Evolutionary conservation across 2,113 vertebrate species (phyloP).

Genomic region (Muntiacus reevesi): DNA sequence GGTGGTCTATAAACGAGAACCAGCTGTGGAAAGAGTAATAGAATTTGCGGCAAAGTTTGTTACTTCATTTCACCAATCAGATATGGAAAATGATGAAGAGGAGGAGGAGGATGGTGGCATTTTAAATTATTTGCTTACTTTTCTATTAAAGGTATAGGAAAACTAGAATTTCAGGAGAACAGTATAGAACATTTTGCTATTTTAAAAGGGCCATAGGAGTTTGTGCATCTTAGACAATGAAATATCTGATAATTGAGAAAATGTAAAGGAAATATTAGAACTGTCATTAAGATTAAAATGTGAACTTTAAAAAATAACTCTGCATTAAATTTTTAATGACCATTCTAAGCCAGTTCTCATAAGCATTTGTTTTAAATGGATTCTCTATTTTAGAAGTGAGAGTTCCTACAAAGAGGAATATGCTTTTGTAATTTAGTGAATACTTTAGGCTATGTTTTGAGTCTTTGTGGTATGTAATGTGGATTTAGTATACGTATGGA

Average conservation of each 20-base stretch:
- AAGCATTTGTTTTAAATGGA: slow-evolving; percentile 1
- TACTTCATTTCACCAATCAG: slow-evolving; percentile 86
- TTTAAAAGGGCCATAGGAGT: neutral
- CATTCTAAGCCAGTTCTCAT: neutral
- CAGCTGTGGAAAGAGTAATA: slow-evolving; percentile 90
- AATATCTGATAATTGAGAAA: neutral
- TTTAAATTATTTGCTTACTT: slow-evolving; percentile 90
- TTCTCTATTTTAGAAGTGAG: neutral
- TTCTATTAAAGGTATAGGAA: slow-evolving; percentile 90
- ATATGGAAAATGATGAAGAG: slow-evolving; percentile 70
- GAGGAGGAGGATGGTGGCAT: slow-evolving; percentile 85
- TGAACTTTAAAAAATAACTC: neutral
- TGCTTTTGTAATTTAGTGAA: neutral
- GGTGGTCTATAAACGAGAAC: slow-evolving; percentile 93
- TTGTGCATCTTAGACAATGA: neutral
- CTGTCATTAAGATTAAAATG: neutral
- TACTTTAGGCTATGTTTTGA: neutral
- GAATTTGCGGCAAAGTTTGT: slow-evolving; percentile 92
- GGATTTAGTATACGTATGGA: neutral
- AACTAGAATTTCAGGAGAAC: neutral
- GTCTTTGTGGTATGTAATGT: neutral
- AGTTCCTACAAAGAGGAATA: neutral
- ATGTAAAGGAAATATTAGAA: neutral
- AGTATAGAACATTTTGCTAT: neutral
- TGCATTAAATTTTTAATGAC: neutral